Conservation (phyloP, 2,797 vertebrate genomes). For the Chiloscyllium punctatum region DNA sequence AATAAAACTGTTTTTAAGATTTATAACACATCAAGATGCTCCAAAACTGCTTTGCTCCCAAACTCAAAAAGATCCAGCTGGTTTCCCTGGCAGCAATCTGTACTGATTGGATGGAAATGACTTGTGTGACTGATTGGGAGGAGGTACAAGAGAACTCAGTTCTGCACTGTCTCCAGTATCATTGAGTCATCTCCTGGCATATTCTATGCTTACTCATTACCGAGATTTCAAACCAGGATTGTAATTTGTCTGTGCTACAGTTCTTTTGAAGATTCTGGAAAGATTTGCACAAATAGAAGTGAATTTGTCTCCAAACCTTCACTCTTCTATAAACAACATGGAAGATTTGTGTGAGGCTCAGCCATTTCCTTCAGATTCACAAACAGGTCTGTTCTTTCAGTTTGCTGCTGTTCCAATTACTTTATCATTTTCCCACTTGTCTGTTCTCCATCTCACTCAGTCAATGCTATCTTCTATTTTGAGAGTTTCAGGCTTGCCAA, state of each 20-base stretch:
- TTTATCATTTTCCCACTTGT: not conserved
- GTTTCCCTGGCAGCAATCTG: not conserved
- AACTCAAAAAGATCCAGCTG: conserved; percentile 19
- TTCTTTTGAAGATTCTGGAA: not conserved
- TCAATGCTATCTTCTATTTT: not conserved
- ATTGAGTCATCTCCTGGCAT: conserved; percentile 16
- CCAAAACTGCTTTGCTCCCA: not conserved
- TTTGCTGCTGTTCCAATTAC: not conserved
- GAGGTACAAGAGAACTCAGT: not conserved
- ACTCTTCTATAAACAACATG: not conserved
- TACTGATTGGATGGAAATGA: conserved; percentile 8
- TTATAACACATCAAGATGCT: conserved; percentile 17
- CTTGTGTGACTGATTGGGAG: not conserved
- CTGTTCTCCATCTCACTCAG: not conserved
- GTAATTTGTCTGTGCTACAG: not conserved
- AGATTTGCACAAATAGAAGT: not conserved
- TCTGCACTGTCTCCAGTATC: not conserved
- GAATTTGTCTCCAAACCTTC: not conserved
- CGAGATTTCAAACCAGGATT: conserved; percentile 3
- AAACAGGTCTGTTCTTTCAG: not conserved
- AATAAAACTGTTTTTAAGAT: conserved; percentile 25
- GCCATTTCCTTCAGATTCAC: not conserved
- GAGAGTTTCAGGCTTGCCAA: not conserved
- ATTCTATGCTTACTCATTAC: not conserved
- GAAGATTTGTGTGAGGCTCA: not conserved